Percentiles rank a stretch among this genome's conserved stretches.
These are phyloP conservation scores for Asbolus verrucosus DNA, from an alignment of 1,140 invertebrate genomes.

Conservation along the genomic window DNA sequence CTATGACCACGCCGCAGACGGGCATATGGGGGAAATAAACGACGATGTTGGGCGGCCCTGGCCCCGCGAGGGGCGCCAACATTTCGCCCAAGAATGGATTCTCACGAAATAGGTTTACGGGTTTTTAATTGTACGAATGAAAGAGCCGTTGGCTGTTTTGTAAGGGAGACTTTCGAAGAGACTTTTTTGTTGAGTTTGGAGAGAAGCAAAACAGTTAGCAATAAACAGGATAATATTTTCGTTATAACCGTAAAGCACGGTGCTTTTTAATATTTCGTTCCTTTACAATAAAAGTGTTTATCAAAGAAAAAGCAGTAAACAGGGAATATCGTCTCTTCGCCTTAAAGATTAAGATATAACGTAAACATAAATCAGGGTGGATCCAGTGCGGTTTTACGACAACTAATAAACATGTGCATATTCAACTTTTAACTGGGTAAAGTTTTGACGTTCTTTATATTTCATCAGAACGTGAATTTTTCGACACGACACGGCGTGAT, in stretches of 20 bases:
- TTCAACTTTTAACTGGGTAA: neutral
- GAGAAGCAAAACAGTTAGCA: slow-evolving; percentile 10
- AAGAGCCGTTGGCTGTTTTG: no score
- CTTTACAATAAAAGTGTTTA: slow-evolving; percentile 38
- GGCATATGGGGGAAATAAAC: no score
- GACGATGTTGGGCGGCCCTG: no score
- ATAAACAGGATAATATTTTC: slow-evolving; percentile 34
- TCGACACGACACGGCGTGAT: neutral
- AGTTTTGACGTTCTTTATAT: no score
- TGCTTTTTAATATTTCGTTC: slow-evolving; percentile 28
- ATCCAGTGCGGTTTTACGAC: slow-evolving; percentile 23
- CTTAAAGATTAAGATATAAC: slow-evolving; percentile 30
- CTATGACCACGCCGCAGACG: neutral
- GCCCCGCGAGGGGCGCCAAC: slow-evolving; percentile 3
- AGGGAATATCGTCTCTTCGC: slow-evolving; percentile 24
- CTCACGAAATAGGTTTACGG: no score
- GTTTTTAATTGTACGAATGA: no score
- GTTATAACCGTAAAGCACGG: slow-evolving; percentile 20
- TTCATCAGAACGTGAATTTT: no score
- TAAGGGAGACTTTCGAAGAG: no score
- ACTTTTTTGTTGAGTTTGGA: slow-evolving; percentile 8
- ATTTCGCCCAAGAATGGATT: neutral
- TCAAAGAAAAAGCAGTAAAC: slow-evolving; percentile 31
- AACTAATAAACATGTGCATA: slow-evolving; percentile 24
- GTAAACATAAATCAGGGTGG: slow-evolving; percentile 18